Percentiles rank a stretch among this genome's conserved stretches.
Evolutionary conservation across 2,888 invertebrate species (phyloP).

Genomic region (Plutella xylostella): DNA sequence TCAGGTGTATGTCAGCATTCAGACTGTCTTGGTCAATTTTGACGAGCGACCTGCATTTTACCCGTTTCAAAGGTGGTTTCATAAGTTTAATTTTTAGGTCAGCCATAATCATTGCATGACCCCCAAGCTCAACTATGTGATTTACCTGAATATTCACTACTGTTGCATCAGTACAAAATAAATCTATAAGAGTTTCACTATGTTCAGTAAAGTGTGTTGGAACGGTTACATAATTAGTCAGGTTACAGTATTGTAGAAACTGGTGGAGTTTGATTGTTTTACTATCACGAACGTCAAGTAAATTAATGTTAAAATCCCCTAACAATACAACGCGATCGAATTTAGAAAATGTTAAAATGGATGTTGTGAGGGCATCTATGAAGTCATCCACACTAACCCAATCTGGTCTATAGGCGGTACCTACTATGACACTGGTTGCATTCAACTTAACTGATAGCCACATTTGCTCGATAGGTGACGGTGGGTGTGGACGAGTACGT

Average conservation of each 20-base stretch:
- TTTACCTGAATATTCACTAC: background rate
- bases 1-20: background rate
- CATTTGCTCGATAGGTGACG: slow-evolving; percentile 1
- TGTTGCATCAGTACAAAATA: background rate
- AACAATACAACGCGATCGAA: too few species aligned
- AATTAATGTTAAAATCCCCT: too few species aligned
- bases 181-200: background rate
- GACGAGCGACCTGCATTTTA: background rate
- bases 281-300: too few species aligned
- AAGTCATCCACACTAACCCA: background rate
- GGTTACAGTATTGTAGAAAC: background rate
- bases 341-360: too few species aligned
- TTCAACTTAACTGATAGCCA: background rate
- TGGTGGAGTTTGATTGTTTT: too few species aligned
- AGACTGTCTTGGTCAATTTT: background rate
- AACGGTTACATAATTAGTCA: background rate
- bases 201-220: slow-evolving; percentile 3
- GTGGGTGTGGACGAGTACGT: background rate
- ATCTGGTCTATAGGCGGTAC: background rate
- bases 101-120: background rate
- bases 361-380: background rate
- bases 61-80: background rate
- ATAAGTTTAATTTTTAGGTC: background rate
- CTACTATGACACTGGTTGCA: background rate
- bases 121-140: background rate